phyloP scores from a whole-genome alignment of 2,113 vertebrate species.

The Pycnonotus jocosus region DNA sequence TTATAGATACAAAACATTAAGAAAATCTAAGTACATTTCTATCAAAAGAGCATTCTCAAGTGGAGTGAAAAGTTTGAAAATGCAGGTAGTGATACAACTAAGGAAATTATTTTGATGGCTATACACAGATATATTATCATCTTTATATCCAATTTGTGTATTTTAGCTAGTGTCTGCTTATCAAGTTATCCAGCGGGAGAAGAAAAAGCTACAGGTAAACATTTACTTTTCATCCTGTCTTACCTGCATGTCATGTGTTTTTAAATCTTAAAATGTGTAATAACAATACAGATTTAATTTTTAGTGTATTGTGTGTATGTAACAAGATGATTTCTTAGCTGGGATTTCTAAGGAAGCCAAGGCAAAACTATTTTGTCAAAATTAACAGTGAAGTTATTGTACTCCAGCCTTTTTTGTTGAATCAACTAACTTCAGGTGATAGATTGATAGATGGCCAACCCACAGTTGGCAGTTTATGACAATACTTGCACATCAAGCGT shows the following conservation, averaged over 20 bases:
- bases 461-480: background rate
- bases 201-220: constrained; percentile 92
- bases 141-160: background rate
- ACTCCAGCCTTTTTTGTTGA: background rate
- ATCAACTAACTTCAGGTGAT: background rate
- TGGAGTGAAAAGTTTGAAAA: background rate
- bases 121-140: background rate
- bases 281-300: background rate
- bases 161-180: constrained; percentile 88
- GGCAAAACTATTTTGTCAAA: background rate
- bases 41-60: background rate
- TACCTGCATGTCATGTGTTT: background rate
- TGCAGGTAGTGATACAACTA: background rate
- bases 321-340: background rate
- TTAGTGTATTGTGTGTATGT: background rate
- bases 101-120: background rate
- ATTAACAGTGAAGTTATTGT: background rate
- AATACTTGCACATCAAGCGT: background rate
- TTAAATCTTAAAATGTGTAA: background rate
- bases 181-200: constrained; percentile 86
- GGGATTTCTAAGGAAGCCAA: background rate
- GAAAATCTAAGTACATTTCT: background rate
- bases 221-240: background rate
- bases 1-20: background rate
- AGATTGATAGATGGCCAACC: background rate